Evolutionary conservation across 2,888 invertebrate species (phyloP), one percentile per base, ranked within the genome.

Genomic region (Drosophila borealis): DNA sequence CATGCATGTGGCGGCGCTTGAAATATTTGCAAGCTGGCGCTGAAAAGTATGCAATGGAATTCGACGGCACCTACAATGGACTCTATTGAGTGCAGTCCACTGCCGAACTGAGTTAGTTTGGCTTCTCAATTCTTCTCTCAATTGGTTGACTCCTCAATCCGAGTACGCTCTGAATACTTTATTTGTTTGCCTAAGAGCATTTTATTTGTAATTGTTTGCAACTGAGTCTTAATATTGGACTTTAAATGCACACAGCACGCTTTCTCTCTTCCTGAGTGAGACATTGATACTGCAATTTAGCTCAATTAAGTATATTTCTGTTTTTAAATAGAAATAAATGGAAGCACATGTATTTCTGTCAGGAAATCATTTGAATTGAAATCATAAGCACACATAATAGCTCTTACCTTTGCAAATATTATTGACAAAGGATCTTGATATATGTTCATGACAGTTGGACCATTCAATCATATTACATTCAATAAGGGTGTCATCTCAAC

Each of bases 11-110:
- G 46, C 29, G 59, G 55, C 21, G 56, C 29, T 55, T 55, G 69
- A 80, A 62, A 66, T 70, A 72, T 76, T 77, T 61, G 75, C 78
- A 69, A 70, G 55, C 59, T 70, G 66, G 39, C 62, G 66, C 69
- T 64, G 48, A 78, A 61, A 67, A 21, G 54, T 56, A 74, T 78
- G 74, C 74, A 44, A 46, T 63, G 57, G 10, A 61, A 53, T 54
- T 34, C 29, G n/a, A 34, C 17, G 36, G 2, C 29, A 42, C 33
- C 51, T 10, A 1, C 2, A 1, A 25, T 11, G 6, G 17, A 34
- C 9, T 17, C 17, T 48, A 53, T 6, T 49, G 44, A 19, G n/a
- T 9, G 49, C 39, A 39, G 17, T 17, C 19, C 34, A 25, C 29
- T n/a, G n/a, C n/a, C n/a, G n/a, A n/a, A n/a, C n/a, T 10, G 61